phyloP scores from a whole-genome alignment of 2,888 invertebrate genomes.

The Hanleya hanleyi region DNA sequence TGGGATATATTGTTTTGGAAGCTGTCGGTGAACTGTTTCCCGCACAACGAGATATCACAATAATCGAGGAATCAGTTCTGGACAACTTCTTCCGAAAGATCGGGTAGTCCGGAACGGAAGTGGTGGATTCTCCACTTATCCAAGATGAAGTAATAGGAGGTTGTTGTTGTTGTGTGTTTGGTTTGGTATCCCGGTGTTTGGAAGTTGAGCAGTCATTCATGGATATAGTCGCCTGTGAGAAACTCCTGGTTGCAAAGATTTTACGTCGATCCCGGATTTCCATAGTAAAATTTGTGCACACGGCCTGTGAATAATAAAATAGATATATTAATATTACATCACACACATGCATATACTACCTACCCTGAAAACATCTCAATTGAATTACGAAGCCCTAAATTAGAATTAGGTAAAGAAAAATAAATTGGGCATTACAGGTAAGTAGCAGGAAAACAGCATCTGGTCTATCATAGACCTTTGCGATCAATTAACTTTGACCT shows the following conservation, averaged over 20 bases:
- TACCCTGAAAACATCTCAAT: no score
- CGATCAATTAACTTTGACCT: no score
- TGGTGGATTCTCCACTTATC: no score
- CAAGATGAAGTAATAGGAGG: no score
- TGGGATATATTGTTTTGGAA: background rate
- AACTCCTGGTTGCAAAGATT: background rate
- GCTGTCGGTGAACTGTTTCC: background rate
- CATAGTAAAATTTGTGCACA: background rate
- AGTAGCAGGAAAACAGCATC: no score
- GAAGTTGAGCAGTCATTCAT: background rate
- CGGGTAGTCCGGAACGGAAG: background rate
- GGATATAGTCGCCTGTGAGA: background rate
- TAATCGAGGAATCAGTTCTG: conserved; percentile 8
- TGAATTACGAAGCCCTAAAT: no score
- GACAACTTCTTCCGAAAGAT: background rate
- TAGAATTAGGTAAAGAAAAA: no score
- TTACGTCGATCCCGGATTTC: background rate
- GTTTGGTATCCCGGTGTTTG: background rate
- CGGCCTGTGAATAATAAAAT: background rate
- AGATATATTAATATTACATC: no score
- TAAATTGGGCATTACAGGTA: no score
- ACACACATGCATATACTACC: no score
- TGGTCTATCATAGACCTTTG: no score
- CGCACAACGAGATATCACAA: conserved; percentile 7
- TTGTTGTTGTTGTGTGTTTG: background rate